Conservation (phyloP, 1,140 invertebrate genomes). For the Drosophila sturtevanti region DNA sequence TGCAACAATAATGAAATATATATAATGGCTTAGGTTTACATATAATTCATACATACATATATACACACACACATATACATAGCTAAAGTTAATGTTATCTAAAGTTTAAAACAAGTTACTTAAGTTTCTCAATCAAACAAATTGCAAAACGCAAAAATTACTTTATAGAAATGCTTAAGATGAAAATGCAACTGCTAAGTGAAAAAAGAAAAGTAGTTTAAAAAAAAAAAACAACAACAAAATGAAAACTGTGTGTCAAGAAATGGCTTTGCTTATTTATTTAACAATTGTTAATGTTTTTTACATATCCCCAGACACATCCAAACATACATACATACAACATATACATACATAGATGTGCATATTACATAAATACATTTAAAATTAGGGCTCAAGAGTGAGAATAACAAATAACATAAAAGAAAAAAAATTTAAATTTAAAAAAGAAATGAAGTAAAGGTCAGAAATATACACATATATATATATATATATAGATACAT, state of each 20-base stretch:
- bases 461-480: background rate
- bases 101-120: conserved; percentile 37
- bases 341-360: conserved; percentile 47
- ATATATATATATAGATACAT: conserved; percentile 41
- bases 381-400: conserved; percentile 77
- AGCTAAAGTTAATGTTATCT: conserved; percentile 47
- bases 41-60: conserved; percentile 4
- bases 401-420: conserved; percentile 57
- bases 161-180: conserved; percentile 72
- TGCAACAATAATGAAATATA: conserved; percentile 53
- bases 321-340: conserved; percentile 45
- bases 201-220: conserved; percentile 36
- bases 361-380: conserved; percentile 36
- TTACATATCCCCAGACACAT: conserved; percentile 50
- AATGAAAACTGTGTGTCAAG: conserved; percentile 50
- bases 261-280: conserved; percentile 69
- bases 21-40: conserved; percentile 42
- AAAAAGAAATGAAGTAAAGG: conserved; percentile 5
- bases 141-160: conserved; percentile 35
- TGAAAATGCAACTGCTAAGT: background rate
- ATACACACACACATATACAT: conserved; percentile 26
- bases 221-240: conserved; percentile 51
- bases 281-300: conserved; percentile 72
- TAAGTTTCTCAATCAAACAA: conserved; percentile 53
- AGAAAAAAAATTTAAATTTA: conserved; percentile 52